phyloP scores from a whole-genome alignment of 2,113 vertebrate species.

The Tinamus guttatus region DNA sequence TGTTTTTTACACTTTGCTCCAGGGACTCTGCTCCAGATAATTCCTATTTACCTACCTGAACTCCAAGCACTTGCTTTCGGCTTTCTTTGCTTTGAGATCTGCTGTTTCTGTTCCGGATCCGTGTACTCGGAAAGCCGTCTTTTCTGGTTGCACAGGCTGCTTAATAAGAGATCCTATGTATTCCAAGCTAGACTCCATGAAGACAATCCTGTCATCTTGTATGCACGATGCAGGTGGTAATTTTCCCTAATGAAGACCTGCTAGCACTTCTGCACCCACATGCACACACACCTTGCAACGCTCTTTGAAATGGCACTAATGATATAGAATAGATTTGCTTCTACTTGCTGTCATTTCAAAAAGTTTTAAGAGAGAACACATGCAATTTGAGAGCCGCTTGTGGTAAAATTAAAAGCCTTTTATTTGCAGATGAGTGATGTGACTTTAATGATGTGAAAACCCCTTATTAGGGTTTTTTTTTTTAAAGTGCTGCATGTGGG shows the following conservation, averaged over 20 bases:
- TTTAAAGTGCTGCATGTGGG: not conserved
- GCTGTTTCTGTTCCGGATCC: not conserved
- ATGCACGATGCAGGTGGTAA: constrained; percentile 26
- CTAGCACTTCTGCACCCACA: not conserved
- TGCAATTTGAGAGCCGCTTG: constrained; percentile 38
- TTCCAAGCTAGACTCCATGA: not conserved
- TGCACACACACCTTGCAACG: not conserved
- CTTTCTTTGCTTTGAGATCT: not conserved
- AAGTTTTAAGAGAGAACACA: constrained; percentile 13
- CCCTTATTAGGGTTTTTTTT: constrained; percentile 16
- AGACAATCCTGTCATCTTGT: constrained; percentile 50
- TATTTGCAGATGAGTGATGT: not conserved
- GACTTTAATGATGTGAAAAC: constrained; percentile 12
- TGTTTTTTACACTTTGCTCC: not conserved
- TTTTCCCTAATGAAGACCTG: constrained; percentile 57
- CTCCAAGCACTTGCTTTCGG: not conserved
- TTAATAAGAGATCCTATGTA: not conserved
- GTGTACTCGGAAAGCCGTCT: not conserved
- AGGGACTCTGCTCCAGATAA: not conserved
- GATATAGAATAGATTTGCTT: not conserved
- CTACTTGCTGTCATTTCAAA: constrained; percentile 38
- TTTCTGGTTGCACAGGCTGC: not conserved
- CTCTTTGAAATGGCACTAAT: constrained; percentile 36
- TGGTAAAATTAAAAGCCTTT: constrained; percentile 24
- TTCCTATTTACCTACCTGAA: rapidly evolving